phyloP scores from a whole-genome alignment of 2,797 vertebrate genomes.

The Pseudochirops corinnae region DNA sequence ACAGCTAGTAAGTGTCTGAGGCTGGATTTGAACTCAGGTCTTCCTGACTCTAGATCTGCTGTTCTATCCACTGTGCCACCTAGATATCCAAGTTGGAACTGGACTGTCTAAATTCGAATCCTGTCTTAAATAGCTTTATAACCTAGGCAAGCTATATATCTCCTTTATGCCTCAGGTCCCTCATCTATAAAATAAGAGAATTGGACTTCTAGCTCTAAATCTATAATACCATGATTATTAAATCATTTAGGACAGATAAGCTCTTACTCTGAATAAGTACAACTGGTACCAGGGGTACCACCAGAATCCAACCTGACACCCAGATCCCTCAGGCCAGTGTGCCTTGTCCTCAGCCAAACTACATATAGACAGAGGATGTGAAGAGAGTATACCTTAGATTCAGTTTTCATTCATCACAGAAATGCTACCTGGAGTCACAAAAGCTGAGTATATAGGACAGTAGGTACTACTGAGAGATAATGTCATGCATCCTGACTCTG shows the following conservation, averaged over 20 bases:
- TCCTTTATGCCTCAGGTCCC: not conserved
- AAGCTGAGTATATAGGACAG: fast-evolving
- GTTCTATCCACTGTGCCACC: not conserved
- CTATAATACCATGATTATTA: not conserved
- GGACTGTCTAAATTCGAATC: not conserved
- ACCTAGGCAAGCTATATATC: not conserved
- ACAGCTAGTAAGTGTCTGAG: not conserved
- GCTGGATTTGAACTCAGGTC: not conserved
- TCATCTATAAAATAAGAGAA: not conserved
- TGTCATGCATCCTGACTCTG: not conserved
- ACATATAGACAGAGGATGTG: not conserved
- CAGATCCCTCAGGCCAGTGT: not conserved
- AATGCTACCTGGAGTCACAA: not conserved
- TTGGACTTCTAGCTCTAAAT: not conserved
- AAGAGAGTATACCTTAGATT: not conserved
- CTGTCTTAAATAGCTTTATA: not conserved
- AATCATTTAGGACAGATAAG: not conserved
- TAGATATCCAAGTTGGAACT: not conserved
- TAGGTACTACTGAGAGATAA: constrained; percentile 1
- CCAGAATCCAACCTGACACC: not conserved
- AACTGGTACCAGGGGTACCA: not conserved
- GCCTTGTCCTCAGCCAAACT: not conserved
- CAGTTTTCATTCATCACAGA: not conserved
- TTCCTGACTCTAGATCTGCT: not conserved
- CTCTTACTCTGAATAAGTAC: not conserved